Base-by-base conservation (phyloP, 2,888 invertebrate species). In the Acanthoscelides obtectus region DNA sequence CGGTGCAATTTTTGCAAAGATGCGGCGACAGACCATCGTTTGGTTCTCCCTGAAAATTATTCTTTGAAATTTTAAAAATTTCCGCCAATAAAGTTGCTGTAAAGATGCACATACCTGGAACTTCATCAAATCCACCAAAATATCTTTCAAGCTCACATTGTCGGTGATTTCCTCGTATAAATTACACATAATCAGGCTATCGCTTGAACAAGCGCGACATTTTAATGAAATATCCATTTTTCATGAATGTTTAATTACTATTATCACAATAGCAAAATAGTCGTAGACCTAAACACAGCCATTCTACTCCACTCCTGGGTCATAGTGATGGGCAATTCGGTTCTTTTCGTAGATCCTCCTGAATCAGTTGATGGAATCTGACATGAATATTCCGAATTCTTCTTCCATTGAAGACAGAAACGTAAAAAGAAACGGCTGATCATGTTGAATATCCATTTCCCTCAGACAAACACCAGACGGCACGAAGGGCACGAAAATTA, bases 1-100 rank as follows among this genome's bases (percentile, higher is more conserved):
- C 69, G 63, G 77, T 75, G 72, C 79, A 79, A 70, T 25, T 75
- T 68, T 74, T 66, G 70, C 77, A 77, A 5, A 77, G 63, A 66
- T 71, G 72, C 3, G 71, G 68, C 0, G 77, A 74, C 27, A 77
- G 71, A 8, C 73, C 75, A 63, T 74, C 74, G 63, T 73, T 68
- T 64, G 69, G 64, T 27, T 71, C 69, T 5, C 73, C 71, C 75
- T 75, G 3, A 45, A 12, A 45, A 25, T 25, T 25, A 25, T 5
- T 25, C 6, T 45, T 45, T 45, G 45, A 45, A 45, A 12, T 25
- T 25, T 45, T 45, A 12, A 17, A 45, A 45, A 12, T 12, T 6
- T 45, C 45, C 45, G 45, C 45, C 45, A 45, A 45, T 1, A 45
- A 12, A 45, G 1, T 12, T 45, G 1, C 1, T 12, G 5, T 6